Conservation (phyloP, 2,888 invertebrate genomes). For the Bombyx huttoni region DNA sequence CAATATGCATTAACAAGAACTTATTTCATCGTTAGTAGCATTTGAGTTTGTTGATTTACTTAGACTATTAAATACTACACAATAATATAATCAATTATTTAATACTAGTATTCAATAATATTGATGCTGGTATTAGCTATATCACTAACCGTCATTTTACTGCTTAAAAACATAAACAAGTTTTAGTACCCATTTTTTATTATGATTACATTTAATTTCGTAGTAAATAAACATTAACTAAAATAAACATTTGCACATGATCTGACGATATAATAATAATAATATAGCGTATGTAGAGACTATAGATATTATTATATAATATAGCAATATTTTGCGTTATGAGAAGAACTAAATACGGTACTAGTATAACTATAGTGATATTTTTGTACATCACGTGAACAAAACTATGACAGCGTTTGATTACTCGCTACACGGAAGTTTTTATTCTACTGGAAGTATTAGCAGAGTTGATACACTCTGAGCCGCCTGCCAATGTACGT, state of each 20-base stretch:
- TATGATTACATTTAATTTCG: not conserved
- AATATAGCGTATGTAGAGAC: not conserved
- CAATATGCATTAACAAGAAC: no score
- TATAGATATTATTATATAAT: no score
- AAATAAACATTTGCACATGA: not conserved
- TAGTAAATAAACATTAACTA: not conserved
- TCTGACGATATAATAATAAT: not conserved
- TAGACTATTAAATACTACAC: no score
- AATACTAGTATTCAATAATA: no score
- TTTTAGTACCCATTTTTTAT: not conserved
- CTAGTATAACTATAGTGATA: not conserved
- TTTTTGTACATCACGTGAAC: not conserved
- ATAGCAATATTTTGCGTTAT: no score
- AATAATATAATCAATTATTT: no score
- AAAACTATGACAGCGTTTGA: not conserved
- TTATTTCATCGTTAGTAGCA: no score
- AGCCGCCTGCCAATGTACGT: no score
- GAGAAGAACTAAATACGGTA: not conserved
- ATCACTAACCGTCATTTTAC: no score
- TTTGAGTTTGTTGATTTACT: no score
- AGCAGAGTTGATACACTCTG: not conserved
- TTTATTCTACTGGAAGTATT: not conserved
- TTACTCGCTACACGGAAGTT: not conserved
- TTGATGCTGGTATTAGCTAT: no score
- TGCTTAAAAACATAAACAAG: not conserved